A percentile compares a stretch with the other conserved stretches of the same genome.
Evolutionary conservation across 2,113 vertebrate species (phyloP).

Genomic region (Paramormyrops kingsleyae): DNA sequence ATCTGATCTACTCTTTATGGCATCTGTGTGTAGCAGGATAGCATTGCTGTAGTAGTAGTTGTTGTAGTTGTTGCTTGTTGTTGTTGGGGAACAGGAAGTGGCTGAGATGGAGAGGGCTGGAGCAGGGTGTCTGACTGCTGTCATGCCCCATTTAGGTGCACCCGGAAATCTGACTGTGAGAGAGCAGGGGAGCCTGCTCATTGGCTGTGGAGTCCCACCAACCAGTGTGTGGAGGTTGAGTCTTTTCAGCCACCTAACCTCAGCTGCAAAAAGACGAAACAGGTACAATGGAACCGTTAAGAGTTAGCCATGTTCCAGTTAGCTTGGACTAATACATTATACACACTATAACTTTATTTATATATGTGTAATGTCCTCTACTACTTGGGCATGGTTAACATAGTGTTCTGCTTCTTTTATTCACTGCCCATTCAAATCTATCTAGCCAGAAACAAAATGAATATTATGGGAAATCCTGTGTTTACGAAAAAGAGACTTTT

Average conservation of each 20-base stretch:
- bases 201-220: slow-evolving; percentile 84
- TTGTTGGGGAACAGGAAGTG: not conserved
- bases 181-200: slow-evolving; percentile 60
- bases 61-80: not conserved
- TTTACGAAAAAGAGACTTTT: not conserved
- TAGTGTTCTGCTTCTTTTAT: not conserved
- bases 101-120: not conserved
- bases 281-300: slow-evolving; percentile 34
- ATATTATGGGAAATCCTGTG: not conserved
- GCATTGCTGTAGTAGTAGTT: not conserved
- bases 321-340: not conserved
- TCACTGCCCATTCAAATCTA: not conserved
- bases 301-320: not conserved
- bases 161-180: slow-evolving; percentile 67
- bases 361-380: not conserved
- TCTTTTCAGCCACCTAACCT: slow-evolving; percentile 72
- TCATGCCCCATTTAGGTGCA: slow-evolving; percentile 62
- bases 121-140: not conserved
- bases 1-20: not conserved
- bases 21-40: not conserved
- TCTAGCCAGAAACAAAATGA: not conserved
- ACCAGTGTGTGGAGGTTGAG: slow-evolving; percentile 68
- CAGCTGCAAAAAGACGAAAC: slow-evolving; percentile 66
- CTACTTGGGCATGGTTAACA: not conserved
- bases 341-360: no score